A percentile compares a stretch with the other conserved stretches of the same genome.
Conservation (phyloP, 2,888 invertebrate species). For the Bombylius major region DNA sequence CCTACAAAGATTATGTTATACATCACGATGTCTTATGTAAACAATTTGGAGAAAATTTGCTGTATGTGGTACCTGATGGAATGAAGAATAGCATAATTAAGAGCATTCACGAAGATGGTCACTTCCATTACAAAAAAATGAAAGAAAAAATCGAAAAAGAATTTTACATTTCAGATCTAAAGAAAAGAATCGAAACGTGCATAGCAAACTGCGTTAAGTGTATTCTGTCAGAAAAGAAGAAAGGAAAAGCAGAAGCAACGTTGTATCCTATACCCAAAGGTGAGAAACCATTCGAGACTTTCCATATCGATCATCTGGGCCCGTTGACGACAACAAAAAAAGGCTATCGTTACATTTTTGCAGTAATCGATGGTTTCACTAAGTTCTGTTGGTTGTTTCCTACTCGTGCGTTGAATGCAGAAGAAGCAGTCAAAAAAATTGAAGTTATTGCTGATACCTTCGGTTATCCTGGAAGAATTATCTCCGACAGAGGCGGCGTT, state of each 20-base stretch:
- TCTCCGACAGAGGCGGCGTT: slow-evolving; percentile 10
- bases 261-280: slow-evolving; percentile 25
- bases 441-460: slow-evolving; percentile 10
- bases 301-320: slow-evolving; percentile 27
- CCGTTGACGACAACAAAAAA: slow-evolving; percentile 18
- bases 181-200: neutral
- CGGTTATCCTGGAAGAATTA: slow-evolving; percentile 9
- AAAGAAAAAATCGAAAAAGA: neutral
- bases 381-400: slow-evolving; percentile 19
- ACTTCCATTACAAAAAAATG: slow-evolving; percentile 1
- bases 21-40: neutral
- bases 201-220: slow-evolving; percentile 5
- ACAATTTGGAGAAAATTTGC: neutral
- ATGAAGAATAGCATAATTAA: neutral
- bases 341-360: slow-evolving; percentile 24
- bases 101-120: neutral
- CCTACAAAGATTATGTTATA: neutral
- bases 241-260: slow-evolving; percentile 24
- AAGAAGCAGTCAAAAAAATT: slow-evolving; percentile 12
- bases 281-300: slow-evolving; percentile 20
- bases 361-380: slow-evolving; percentile 24
- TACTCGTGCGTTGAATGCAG: slow-evolving; percentile 7
- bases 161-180: neutral
- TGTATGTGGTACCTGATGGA: slow-evolving; percentile 8
- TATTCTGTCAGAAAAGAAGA: slow-evolving; percentile 16